Conservation (phyloP, 2,113 vertebrate species). For the Spea multiplicata region DNA sequence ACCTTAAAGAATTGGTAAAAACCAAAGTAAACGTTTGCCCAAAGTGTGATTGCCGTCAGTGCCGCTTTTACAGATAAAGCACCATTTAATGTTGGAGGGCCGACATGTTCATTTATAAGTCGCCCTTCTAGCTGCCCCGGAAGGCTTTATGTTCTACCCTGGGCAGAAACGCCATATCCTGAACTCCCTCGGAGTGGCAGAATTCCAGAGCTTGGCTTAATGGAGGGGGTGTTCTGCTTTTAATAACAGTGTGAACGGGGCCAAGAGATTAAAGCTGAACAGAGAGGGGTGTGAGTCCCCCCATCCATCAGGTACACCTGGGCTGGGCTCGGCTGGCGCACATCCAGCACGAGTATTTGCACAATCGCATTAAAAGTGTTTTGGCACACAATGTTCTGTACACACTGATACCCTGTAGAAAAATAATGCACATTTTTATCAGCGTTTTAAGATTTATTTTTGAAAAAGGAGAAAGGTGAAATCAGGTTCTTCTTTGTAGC, state of each 20-base stretch:
- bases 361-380: constrained; percentile 32
- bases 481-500: not conserved
- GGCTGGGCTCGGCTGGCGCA: constrained; percentile 9
- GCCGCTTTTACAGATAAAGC: not conserved
- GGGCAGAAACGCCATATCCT: not conserved
- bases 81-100: not conserved
- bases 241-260: constrained; percentile 8
- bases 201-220: not conserved
- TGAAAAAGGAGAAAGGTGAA: constrained; percentile 19
- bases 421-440: constrained; percentile 8
- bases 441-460: not conserved
- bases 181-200: constrained; percentile 25
- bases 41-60: no score
- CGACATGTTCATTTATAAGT: not conserved
- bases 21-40: no score
- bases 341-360: constrained; percentile 24
- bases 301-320: constrained; percentile 19
- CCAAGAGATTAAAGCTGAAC: constrained; percentile 25
- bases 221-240: not conserved
- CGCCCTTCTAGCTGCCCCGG: not conserved
- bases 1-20: no score
- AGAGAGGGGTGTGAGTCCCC: not conserved
- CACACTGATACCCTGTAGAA: not conserved
- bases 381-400: constrained; percentile 29
- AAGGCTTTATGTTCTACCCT: not conserved